Base-by-base conservation (phyloP, 2,888 invertebrate genomes). In the Cyrtodaria siliqua region DNA sequence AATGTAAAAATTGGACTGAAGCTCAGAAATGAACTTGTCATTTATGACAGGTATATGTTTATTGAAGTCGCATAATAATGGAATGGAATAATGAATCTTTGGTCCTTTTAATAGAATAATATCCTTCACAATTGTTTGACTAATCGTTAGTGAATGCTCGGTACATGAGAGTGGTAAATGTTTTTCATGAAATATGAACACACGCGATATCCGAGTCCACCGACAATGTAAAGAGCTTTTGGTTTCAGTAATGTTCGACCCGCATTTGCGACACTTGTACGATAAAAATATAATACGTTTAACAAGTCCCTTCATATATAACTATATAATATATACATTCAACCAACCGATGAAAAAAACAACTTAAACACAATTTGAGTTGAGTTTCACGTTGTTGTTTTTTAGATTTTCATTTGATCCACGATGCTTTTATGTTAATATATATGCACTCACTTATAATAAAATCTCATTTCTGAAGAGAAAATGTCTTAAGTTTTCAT, bases 111-210 rank as follows among this genome's bases (percentile, higher is more conserved):
- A 62, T 67, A 20, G 38, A 49, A 49, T 61, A 47, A 73, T 55
- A 55, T 67, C 61, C 56, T 18, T 56, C 61, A 62, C 26, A n/a
- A 24, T 18, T n/a, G 23, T 53, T 57, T 44, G 56, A 40, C 73
- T 73, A 73, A 73, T 73, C 67, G 62, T 61, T 73, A 40, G 42
- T 62, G 73, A 73, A 57, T 57, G 24, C 27, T 47, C 55, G 33
- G 40, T 40, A 40, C 40, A 57, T 73, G 62, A 73, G 73, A 67
- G 44, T 38, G 56, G 33, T 23, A 56, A 62, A 56, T 38, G 49
- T 50, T 60, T 60, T 52, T 40, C 29, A 61, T 56, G 69, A 69
- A 73, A 73, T 57, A 67, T 68, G 73, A 73, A 67, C 67, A 67
- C 67, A 72, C 50, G 69, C 38, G 33, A 29, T 47, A 72, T 61